Evolutionary conservation across 2,888 invertebrate genomes (phyloP).

Genomic region (Trichogramma evanescens): DNA sequence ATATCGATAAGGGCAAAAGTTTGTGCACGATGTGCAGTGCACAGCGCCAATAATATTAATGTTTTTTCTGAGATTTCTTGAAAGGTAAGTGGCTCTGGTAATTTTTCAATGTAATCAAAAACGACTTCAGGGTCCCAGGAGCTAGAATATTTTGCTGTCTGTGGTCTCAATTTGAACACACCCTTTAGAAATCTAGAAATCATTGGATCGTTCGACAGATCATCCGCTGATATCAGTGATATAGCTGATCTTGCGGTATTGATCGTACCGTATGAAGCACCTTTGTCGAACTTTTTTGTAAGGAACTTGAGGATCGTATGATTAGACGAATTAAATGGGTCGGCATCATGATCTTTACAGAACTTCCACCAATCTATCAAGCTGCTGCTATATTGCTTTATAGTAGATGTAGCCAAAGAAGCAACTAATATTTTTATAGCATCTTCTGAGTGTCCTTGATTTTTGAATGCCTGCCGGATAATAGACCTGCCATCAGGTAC

Average conservation of each 20-base stretch:
- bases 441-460: neutral
- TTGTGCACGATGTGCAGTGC: conserved; percentile 21
- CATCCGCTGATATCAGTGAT: conserved; percentile 15
- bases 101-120: conserved; percentile 2
- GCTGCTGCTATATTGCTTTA: conserved; percentile 21
- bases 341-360: conserved; percentile 7
- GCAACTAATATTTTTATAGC: conserved; percentile 16
- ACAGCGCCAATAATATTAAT: conserved; percentile 20
- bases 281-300: conserved; percentile 11
- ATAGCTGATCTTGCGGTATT: conserved; percentile 22
- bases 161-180: conserved; percentile 15
- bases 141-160: conserved; percentile 17
- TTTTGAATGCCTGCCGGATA: neutral
- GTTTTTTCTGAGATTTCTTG: conserved; percentile 10
- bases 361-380: conserved; percentile 24
- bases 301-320: conserved; percentile 10
- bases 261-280: conserved; percentile 21
- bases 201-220: conserved; percentile 6
- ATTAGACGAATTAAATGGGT: conserved; percentile 1
- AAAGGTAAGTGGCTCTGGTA: conserved; percentile 8
- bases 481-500: too few species aligned
- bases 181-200: conserved; percentile 23
- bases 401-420: conserved; percentile 19
- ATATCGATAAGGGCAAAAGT: too few species aligned
- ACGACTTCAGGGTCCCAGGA: conserved; percentile 21